Conservation (phyloP, 2,113 vertebrate species). For the Butastur rufipennis region DNA sequence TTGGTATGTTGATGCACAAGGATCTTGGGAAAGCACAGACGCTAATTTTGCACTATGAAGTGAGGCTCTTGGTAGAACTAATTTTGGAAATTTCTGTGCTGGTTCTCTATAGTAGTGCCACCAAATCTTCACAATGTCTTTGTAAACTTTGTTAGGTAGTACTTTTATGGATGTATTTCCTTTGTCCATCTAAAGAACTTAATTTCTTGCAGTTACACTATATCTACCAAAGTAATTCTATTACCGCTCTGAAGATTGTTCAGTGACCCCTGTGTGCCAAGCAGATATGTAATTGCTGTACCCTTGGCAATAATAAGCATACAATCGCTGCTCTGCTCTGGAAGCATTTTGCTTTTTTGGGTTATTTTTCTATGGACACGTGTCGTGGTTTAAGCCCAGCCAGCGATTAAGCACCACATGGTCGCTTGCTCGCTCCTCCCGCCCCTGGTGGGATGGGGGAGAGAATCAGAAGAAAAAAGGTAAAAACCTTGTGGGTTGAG, state of each 20-base stretch:
- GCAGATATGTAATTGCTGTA: not conserved
- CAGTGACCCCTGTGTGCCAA: not conserved
- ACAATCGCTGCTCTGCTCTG: not conserved
- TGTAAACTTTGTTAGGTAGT: not conserved
- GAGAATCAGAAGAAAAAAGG: too few relatives aligned
- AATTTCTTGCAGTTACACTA: not conserved
- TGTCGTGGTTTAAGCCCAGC: not conserved
- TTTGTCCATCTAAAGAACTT: not conserved
- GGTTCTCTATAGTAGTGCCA: not conserved
- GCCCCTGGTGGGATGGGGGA: too few relatives aligned
- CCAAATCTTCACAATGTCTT: not conserved
- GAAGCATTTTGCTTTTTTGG: not conserved
- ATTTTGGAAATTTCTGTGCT: not conserved
- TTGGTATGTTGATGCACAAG: not conserved
- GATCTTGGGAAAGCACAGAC: not conserved
- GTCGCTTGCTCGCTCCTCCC: too few relatives aligned
- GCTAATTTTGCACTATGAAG: not conserved
- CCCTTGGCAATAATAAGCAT: not conserved
- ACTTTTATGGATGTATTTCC: not conserved
- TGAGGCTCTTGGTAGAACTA: not conserved
- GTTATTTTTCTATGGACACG: not conserved
- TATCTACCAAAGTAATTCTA: not conserved
- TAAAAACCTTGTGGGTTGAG: too few relatives aligned
- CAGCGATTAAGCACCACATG: too few relatives aligned
- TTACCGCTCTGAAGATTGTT: not conserved